Conservation (phyloP, 1,140 invertebrate species). For the Chionoecetes opilio region DNA sequence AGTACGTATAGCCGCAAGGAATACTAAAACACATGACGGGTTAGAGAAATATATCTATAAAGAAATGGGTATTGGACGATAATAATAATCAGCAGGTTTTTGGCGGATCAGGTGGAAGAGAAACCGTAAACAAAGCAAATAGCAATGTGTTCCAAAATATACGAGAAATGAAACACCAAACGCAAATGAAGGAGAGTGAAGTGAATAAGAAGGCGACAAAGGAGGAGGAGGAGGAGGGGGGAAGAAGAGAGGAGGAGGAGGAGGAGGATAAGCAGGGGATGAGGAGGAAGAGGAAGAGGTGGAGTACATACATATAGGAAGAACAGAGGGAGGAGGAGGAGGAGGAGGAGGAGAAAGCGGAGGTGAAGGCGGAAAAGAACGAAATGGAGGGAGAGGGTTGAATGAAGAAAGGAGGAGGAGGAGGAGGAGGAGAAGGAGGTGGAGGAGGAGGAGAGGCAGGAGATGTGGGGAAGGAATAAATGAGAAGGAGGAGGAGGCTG, state of each 20-base stretch:
- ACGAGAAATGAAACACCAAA: constrained; percentile 5
- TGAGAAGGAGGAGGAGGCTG: not conserved
- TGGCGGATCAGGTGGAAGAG: too few species aligned
- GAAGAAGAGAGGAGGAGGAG: not conserved
- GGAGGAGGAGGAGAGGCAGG: not conserved
- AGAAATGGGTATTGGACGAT: not conserved
- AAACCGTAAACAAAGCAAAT: not conserved
- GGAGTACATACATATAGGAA: too few species aligned
- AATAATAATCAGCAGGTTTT: not conserved
- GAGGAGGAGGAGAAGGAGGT: not conserved
- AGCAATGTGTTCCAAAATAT: not conserved
- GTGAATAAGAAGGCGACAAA: not conserved
- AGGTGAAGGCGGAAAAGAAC: not conserved
- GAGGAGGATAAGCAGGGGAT: not conserved
- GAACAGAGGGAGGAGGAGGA: not conserved
- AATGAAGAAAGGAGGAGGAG: not conserved
- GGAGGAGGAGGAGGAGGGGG: not conserved
- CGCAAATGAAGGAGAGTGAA: not conserved
- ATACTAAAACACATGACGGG: not conserved
- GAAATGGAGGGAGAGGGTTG: not conserved
- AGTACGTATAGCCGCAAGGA: not conserved
- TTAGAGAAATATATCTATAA: not conserved
- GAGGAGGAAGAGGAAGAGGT: not conserved
- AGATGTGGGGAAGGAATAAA: not conserved
- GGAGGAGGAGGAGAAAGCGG: not conserved